A percentile compares a stretch with the other conserved stretches of the same genome.
Evolutionary conservation across 1,140 invertebrate genomes (phyloP).

Genomic region (Nasonia vitripennis): DNA sequence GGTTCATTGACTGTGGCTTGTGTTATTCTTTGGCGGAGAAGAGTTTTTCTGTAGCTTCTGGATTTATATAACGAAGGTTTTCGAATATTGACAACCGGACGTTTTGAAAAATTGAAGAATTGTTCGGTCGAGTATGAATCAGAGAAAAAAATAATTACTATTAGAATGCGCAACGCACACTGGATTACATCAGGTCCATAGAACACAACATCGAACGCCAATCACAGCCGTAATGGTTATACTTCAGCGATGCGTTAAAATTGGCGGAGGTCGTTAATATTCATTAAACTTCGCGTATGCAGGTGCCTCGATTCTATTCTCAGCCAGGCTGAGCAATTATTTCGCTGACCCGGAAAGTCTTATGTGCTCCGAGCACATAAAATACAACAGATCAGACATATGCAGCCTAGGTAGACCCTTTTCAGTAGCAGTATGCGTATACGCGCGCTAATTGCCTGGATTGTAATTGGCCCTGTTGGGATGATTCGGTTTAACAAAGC

Average conservation of each 20-base stretch:
- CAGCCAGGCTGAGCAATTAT: slow-evolving; percentile 11
- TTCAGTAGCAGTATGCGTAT: background rate
- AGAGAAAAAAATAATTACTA: no score
- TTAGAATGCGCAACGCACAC: no score
- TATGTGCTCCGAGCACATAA: background rate
- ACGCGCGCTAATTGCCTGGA: background rate
- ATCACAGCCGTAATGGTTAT: background rate
- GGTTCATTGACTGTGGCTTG: background rate
- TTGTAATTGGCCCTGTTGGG: background rate
- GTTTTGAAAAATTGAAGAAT: no score
- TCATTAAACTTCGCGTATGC: slow-evolving; percentile 34
- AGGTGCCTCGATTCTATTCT: background rate
- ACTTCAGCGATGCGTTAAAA: slow-evolving; percentile 12
- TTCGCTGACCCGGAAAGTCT: slow-evolving; percentile 12
- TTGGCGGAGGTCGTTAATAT: slow-evolving; percentile 35
- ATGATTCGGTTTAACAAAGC: background rate
- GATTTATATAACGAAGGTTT: no score
- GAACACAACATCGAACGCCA: background rate
- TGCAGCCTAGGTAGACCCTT: background rate
- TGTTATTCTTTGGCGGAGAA: background rate
- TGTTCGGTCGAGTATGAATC: no score
- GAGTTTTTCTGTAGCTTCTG: background rate
- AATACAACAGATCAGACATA: background rate
- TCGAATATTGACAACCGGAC: background rate
- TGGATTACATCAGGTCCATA: no score